A percentile compares a stretch with the other conserved stretches of the same genome.
Conservation (phyloP, 1,140 invertebrate genomes). For the Euschistus heros region DNA sequence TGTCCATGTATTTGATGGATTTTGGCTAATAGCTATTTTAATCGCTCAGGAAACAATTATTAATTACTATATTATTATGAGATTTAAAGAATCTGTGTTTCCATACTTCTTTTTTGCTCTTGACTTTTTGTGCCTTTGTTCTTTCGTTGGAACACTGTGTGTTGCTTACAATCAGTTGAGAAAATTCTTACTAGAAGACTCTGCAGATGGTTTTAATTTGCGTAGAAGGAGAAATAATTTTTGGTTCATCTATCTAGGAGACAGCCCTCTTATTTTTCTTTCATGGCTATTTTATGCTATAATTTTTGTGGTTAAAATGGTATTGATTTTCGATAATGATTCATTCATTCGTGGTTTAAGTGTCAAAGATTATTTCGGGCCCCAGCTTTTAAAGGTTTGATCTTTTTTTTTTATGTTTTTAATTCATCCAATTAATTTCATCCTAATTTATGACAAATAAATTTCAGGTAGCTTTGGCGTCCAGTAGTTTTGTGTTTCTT, state of each 20-base stretch:
- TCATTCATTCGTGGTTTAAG: conserved; percentile 33
- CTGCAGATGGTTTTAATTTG: conserved; percentile 22
- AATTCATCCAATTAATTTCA: background rate
- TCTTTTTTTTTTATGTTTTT: conserved; percentile 10
- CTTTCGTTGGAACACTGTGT: conserved; percentile 36
- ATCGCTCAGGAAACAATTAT: conserved; percentile 34
- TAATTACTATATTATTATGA: conserved; percentile 37
- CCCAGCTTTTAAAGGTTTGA: conserved; percentile 40
- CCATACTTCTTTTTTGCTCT: conserved; percentile 40
- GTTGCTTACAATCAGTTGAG: conserved; percentile 33
- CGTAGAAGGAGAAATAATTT: background rate
- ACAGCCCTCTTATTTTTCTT: conserved; percentile 37
- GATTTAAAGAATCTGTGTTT: conserved; percentile 31
- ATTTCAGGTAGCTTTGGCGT: conserved; percentile 36
- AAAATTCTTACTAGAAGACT: conserved; percentile 24
- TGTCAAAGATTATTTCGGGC: conserved; percentile 38
- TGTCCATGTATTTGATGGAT: conserved; percentile 27
- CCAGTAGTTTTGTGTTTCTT: conserved; percentile 42
- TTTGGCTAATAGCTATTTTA: conserved; percentile 24
- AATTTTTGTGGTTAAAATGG: conserved; percentile 40
- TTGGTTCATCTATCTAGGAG: conserved; percentile 30
- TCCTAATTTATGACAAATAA: background rate
- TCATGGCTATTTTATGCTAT: conserved; percentile 45
- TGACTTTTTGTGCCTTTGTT: conserved; percentile 36
- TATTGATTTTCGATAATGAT: conserved; percentile 41